A percentile compares a stretch with the other conserved stretches of the same genome.
These are phyloP conservation scores for Eudemis profundana DNA, from an alignment of 2,888 invertebrate genomes.

Conservation along the genomic window DNA sequence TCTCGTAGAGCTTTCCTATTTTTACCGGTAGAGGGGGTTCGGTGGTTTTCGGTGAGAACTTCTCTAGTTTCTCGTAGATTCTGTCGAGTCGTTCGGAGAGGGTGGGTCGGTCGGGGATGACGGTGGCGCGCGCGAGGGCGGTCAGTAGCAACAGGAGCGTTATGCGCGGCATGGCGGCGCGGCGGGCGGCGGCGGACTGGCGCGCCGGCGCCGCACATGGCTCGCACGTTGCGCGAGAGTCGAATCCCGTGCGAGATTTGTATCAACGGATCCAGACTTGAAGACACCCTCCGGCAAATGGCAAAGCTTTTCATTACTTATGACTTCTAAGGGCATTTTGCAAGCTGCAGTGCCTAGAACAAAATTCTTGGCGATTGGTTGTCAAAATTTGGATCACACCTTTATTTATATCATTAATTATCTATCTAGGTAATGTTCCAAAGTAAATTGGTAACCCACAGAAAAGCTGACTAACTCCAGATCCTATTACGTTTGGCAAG, in stretches of 20 bases:
- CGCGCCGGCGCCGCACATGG: slow-evolving; percentile 52
- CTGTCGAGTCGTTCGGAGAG: slow-evolving; percentile 67
- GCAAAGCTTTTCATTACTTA: not conserved
- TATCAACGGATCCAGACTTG: not conserved
- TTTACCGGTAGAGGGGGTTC: not conserved
- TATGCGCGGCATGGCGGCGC: slow-evolving; percentile 68
- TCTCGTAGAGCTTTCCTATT: slow-evolving; percentile 9
- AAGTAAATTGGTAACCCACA: no score
- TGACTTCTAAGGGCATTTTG: no score
- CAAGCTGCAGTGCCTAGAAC: no score
- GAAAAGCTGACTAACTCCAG: no score
- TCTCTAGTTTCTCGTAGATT: slow-evolving; percentile 71
- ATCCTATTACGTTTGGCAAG: no score
- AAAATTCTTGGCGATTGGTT: no score
- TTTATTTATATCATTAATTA: no score
- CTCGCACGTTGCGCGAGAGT: slow-evolving; percentile 42
- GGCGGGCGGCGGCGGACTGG: slow-evolving; percentile 65
- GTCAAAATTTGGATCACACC: no score
- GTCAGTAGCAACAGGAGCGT: slow-evolving; percentile 60
- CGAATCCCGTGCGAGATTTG: slow-evolving; percentile 8
- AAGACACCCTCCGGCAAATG: not conserved
- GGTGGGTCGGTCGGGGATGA: slow-evolving; percentile 68
- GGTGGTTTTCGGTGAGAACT: slow-evolving; percentile 56
- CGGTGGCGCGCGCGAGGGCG: slow-evolving; percentile 64
- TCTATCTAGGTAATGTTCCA: no score